Evolutionary conservation across 2,888 invertebrate species (phyloP).

Genomic region (Sinotaia quadrata): DNA sequence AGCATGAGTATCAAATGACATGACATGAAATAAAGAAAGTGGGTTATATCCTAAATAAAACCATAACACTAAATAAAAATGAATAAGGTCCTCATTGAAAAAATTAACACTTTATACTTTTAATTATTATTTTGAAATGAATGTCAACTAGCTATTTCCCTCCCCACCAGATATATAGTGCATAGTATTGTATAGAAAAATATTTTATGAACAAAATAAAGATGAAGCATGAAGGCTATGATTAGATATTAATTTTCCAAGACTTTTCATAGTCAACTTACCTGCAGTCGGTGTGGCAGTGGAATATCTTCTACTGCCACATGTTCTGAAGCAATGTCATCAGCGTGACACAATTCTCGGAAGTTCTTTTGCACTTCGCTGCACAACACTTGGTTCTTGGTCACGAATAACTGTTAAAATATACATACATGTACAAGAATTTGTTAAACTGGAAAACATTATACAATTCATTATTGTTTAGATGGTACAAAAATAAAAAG

Average conservation of each 20-base stretch:
- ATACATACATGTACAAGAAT: neutral
- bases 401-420: slow-evolving; percentile 52
- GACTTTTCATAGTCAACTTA: slow-evolving; percentile 3
- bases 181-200: no score
- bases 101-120: no score
- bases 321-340: slow-evolving; percentile 41
- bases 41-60: no score
- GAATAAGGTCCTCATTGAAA: no score
- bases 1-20: no score
- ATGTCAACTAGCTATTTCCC: no score
- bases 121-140: no score
- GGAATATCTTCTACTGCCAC: slow-evolving; percentile 33
- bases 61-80: no score
- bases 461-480: neutral
- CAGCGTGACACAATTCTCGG: slow-evolving; percentile 55
- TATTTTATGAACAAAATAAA: no score
- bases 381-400: slow-evolving; percentile 64
- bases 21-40: neutral
- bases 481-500: neutral
- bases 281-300: slow-evolving; percentile 48
- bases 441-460: neutral
- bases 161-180: no score
- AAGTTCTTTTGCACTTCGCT: slow-evolving; percentile 64
- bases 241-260: no score
- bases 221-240: no score